Percentiles rank a stretch among this genome's conserved stretches.
phyloP scores from a whole-genome alignment of 1,140 invertebrate genomes.

The Drosophila novamexicana region DNA sequence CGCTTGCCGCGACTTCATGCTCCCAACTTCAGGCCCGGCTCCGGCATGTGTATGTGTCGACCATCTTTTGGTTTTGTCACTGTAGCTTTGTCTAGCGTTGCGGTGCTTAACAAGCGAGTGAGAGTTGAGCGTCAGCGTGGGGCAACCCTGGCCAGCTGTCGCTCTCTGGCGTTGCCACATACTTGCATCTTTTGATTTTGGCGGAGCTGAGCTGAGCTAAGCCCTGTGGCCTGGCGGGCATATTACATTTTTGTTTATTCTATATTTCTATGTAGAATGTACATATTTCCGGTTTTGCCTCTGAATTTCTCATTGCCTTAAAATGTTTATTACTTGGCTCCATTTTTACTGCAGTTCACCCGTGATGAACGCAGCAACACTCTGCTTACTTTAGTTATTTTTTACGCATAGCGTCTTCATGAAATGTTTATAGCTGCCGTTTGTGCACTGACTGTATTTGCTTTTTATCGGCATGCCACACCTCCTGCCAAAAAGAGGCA shows the following conservation, averaged over 20 bases:
- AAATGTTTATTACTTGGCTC: conserved; percentile 36
- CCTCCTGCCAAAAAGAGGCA: neutral
- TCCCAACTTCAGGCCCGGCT: neutral
- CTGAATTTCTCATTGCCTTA: conserved; percentile 3
- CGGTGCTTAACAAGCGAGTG: neutral
- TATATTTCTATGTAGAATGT: neutral
- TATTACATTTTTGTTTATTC: conserved; percentile 38
- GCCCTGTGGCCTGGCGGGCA: conserved; percentile 2
- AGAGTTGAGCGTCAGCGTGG: neutral
- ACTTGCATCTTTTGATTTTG: neutral
- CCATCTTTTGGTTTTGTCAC: conserved; percentile 17
- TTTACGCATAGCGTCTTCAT: conserved; percentile 38
- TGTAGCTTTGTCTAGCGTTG: conserved; percentile 10
- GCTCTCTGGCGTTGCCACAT: conserved; percentile 8
- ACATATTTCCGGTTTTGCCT: conserved; percentile 1
- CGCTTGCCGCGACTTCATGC: neutral
- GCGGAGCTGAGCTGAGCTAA: conserved; percentile 5
- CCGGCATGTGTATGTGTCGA: neutral
- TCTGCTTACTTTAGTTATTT: conserved; percentile 29
- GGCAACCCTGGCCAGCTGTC: conserved; percentile 4
- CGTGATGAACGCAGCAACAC: conserved; percentile 33
- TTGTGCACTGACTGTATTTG: conserved; percentile 20
- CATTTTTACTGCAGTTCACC: conserved; percentile 35
- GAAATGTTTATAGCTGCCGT: conserved; percentile 45
- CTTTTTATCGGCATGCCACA: conserved; percentile 30